Base-by-base conservation (phyloP, 2,888 invertebrate genomes). In the Cenopis cana region DNA sequence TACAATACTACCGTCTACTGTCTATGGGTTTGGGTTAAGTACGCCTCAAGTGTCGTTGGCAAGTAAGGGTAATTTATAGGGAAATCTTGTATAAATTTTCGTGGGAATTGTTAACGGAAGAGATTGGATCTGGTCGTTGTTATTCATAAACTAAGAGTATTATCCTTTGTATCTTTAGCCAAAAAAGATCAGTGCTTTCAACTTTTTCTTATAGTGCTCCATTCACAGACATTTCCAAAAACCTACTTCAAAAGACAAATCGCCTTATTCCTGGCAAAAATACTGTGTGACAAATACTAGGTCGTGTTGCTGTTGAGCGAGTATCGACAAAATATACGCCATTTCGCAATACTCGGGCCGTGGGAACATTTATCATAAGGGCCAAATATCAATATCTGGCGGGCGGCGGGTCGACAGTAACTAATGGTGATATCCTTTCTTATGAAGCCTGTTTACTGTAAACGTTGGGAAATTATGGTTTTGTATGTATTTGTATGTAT, bases 361-460 rank as follows among this genome's bases (percentile, higher is more conserved):
- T 73, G 68, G 74, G 74, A 81, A 79, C 83, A 87, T 91, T 90
- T 89, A 87, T 91, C 89, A 90, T 83, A 72, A 69, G 74, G 81
- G 81, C 81, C 79, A 86, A 89, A 89, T 90, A 91, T 90, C 90
- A 90, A 91, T 90, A 90, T 87, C 82, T 85, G 75, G 74, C 79
- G 74, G 67, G 79, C 75, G 72, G 75, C 65, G 75, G 80, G 83
- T 75, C 83, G 90, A 90, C 90, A 87, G 83, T 85, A 84, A 90
- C 86, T 87, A 89, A 90, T 89, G 86, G 81, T 73, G 75, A 73
- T 79, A 77, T 76, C 71, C 74, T 74, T 76, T 56, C 68, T 75
- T 74, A 74, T 74, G 77, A 75, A 76, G 72, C 77, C 75, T 73
- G 77, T 73, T 60, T 56, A 52, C 52, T 57, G 52, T 73, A 41